A percentile compares a stretch with the other conserved stretches of the same genome.
phyloP scores from a whole-genome alignment of 2,113 vertebrate genomes.

The Ameiurus melas region DNA sequence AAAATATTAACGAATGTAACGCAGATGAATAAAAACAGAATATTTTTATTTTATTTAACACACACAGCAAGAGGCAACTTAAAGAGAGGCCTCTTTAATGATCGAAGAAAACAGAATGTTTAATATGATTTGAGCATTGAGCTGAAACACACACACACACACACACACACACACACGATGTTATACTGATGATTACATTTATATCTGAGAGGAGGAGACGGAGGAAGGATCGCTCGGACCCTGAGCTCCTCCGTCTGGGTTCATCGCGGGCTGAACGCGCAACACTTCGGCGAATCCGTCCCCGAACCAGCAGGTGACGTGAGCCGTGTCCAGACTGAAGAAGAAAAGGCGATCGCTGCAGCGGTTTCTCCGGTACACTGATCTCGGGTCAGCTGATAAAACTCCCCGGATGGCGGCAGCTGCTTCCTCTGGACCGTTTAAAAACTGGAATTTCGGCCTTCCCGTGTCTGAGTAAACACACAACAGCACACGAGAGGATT shows the following conservation, averaged over 20 bases:
- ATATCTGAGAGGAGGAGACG: background rate
- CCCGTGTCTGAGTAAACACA: conserved; percentile 43
- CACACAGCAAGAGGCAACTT: background rate
- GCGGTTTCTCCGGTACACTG: conserved; percentile 78
- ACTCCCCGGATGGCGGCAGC: conserved; percentile 73
- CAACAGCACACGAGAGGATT: background rate
- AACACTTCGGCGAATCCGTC: conserved; percentile 84
- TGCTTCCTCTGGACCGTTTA: conserved; percentile 76
- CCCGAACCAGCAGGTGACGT: conserved; percentile 88
- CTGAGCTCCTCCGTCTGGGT: background rate
- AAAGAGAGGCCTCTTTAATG: background rate
- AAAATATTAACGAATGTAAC: background rate
- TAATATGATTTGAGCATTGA: background rate
- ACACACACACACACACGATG: background rate
- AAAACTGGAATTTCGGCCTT: conserved; percentile 73
- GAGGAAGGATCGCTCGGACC: background rate
- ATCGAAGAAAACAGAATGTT: background rate
- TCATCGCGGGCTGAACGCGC: conserved; percentile 65
- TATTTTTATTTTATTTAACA: background rate
- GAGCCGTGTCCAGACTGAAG: conserved; percentile 75
- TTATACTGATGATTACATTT: background rate
- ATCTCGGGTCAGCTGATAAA: conserved; percentile 84
- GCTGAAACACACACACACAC: background rate
- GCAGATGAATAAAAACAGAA: background rate
- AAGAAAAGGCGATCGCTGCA: conserved; percentile 52